Evolutionary conservation across 2,113 vertebrate genomes (phyloP).

Genomic region (Cranoglanis bouderius): DNA sequence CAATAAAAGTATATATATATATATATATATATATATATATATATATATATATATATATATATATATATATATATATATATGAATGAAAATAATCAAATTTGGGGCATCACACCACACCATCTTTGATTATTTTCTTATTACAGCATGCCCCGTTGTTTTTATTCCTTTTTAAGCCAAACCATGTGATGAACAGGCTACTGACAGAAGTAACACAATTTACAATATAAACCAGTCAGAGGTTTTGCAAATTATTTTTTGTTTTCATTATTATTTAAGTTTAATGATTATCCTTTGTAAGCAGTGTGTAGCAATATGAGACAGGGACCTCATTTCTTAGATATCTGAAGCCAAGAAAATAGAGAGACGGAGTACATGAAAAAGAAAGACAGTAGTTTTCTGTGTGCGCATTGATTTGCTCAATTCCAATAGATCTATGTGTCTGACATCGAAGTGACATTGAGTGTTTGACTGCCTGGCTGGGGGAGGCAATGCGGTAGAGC

Average conservation of each 20-base stretch:
- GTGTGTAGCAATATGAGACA: neutral
- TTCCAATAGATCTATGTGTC: conserved; percentile 50
- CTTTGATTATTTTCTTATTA: too few relatives aligned
- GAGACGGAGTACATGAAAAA: neutral
- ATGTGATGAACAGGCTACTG: neutral
- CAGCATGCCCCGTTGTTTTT: too few relatives aligned
- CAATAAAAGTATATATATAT: neutral
- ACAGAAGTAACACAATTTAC: neutral
- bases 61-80: too few relatives aligned
- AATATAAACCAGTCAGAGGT: neutral
- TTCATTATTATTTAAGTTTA: neutral
- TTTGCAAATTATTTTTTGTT: neutral
- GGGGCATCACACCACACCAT: neutral
- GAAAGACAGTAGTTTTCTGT: neutral
- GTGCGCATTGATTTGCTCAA: conserved; percentile 55
- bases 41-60: too few relatives aligned
- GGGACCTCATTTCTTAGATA: neutral
- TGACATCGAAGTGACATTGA: conserved; percentile 54
- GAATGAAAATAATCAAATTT: neutral
- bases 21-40: too few relatives aligned
- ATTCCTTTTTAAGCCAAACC: neutral
- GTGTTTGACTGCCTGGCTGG: conserved; percentile 19
- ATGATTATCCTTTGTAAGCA: neutral
- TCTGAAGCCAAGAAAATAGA: neutral
- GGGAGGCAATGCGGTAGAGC: conserved; percentile 24